These are phyloP conservation scores for Picathartes gymnocephalus DNA, from an alignment of 2,113 vertebrate species.

Conservation along the genomic window DNA sequence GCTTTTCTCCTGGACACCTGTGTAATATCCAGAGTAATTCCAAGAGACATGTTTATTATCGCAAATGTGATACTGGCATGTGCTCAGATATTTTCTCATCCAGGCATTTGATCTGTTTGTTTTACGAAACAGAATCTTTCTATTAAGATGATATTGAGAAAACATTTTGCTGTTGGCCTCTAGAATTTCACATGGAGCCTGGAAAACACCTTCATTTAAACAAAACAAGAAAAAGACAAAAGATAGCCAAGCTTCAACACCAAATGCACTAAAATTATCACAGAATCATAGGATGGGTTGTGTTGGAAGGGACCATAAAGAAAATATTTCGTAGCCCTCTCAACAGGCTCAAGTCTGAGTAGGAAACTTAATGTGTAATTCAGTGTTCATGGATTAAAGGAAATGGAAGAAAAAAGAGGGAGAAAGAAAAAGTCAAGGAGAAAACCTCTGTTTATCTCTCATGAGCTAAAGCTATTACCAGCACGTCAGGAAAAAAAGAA, in stretches of 20 bases:
- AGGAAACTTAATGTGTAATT: background rate
- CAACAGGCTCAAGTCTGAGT: background rate
- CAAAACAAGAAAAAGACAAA: background rate
- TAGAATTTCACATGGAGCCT: background rate
- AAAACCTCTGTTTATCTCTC: background rate
- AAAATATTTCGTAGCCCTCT: background rate
- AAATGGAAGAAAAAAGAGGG: background rate
- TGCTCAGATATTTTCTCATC: background rate
- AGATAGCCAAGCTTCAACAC: rapidly evolving
- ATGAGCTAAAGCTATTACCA: background rate
- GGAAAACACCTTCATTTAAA: background rate
- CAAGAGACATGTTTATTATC: background rate
- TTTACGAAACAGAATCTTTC: background rate
- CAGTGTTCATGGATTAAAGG: background rate
- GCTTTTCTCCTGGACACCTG: background rate
- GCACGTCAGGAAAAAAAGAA: background rate
- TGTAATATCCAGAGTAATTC: background rate
- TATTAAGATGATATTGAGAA: background rate
- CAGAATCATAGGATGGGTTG: too few species aligned
- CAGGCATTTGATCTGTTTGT: background rate
- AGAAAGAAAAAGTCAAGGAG: background rate
- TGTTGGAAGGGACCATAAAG: background rate
- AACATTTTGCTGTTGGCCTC: background rate
- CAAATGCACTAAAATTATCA: background rate
- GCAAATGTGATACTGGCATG: background rate